Conservation (phyloP, 2,888 invertebrate species). For the Lepidochrysops patricia region DNA sequence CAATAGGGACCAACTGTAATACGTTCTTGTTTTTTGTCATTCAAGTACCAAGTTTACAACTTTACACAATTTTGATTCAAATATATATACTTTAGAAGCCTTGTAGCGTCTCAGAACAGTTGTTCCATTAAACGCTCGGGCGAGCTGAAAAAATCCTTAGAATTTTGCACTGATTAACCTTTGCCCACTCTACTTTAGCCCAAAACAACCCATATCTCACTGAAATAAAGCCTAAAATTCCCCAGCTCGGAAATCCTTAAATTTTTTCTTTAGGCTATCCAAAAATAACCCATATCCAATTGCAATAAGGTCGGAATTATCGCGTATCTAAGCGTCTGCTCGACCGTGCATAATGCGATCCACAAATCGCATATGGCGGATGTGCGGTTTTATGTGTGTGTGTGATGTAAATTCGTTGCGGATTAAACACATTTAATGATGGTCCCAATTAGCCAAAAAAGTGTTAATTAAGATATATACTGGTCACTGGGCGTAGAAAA, state of each 20-base stretch:
- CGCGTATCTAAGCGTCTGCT: not conserved
- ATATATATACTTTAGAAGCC: not conserved
- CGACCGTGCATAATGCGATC: constrained; percentile 38
- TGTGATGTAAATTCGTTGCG: constrained; percentile 12
- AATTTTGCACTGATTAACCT: constrained; percentile 16
- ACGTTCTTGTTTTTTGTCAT: not conserved
- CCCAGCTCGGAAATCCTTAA: not conserved
- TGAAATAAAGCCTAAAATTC: not conserved
- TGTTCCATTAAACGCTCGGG: constrained; percentile 7
- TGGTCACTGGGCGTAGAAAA: not conserved
- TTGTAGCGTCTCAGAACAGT: not conserved
- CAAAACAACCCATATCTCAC: not conserved
- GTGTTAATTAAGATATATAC: not conserved
- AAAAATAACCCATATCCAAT: not conserved
- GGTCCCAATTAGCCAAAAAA: not conserved
- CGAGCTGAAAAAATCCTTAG: constrained; percentile 15
- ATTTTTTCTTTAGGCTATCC: not conserved
- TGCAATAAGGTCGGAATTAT: not conserved
- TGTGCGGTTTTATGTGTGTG: constrained; percentile 40
- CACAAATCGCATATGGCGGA: constrained; percentile 40
- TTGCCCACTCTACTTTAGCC: not conserved
- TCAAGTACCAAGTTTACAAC: not conserved
- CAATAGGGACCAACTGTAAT: no score
- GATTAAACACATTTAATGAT: constrained; percentile 3
- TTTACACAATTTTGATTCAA: not conserved